phyloP scores from a whole-genome alignment of 2,888 invertebrate genomes.

The Venustoraphidia nigricollis region DNA sequence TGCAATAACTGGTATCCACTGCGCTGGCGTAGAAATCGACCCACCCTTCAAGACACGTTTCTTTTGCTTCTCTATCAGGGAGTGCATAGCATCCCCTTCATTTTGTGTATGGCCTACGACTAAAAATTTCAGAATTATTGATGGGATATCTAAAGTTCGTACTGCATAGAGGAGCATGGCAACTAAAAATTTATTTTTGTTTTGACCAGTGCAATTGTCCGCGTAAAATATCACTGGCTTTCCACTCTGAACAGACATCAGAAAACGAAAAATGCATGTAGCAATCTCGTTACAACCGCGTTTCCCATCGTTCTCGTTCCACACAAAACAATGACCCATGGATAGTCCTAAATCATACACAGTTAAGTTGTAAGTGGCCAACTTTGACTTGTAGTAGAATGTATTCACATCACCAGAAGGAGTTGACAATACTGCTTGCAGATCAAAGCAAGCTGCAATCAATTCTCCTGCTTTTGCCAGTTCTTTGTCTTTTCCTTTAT shows the following conservation, averaged over 20 bases:
- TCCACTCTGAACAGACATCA: conserved; percentile 9
- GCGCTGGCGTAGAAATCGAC: background rate
- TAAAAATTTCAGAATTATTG: conserved; percentile 15
- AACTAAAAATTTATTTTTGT: conserved; percentile 15
- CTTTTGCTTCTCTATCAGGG: conserved; percentile 13
- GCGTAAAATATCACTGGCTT: conserved; percentile 13
- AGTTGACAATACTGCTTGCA: conserved; percentile 14
- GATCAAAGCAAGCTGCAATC: conserved; percentile 13
- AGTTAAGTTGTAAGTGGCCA: conserved; percentile 14
- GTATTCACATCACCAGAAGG: conserved; percentile 13
- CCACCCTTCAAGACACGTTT: conserved; percentile 4
- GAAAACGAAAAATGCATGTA: no score
- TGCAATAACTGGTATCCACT: conserved; percentile 6
- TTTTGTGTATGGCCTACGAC: conserved; percentile 15
- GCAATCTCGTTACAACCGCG: conserved; percentile 14
- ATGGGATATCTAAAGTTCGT: conserved; percentile 8
- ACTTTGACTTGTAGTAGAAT: conserved; percentile 15
- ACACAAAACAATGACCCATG: conserved; percentile 12
- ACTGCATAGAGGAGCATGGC: conserved; percentile 11
- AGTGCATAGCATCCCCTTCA: conserved; percentile 15
- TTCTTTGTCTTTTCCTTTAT: conserved; percentile 12
- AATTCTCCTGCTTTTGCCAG: background rate
- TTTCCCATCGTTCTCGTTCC: conserved; percentile 13
- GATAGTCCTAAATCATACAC: conserved; percentile 9
- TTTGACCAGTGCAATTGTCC: conserved; percentile 16